These are phyloP conservation scores for Vidua chalybeata DNA, from an alignment of 2,113 vertebrate genomes.

Conservation along the genomic window DNA sequence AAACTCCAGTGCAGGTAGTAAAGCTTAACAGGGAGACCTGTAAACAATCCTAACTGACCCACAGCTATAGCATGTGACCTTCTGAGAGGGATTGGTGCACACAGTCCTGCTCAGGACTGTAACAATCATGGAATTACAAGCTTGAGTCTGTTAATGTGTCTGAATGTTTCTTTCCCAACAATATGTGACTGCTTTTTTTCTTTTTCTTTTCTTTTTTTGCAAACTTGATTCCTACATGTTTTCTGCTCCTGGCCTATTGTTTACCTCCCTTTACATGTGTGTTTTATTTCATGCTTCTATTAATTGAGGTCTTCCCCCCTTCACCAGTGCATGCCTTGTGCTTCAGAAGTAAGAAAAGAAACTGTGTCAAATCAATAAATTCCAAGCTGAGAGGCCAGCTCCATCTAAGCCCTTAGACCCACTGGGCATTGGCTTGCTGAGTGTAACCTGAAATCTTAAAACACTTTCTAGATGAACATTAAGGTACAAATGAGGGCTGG, in stretches of 20 bases:
- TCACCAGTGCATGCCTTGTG: neutral
- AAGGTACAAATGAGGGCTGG: constrained; percentile 59
- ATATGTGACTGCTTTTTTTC: fast-evolving
- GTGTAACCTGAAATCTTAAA: constrained; percentile 71
- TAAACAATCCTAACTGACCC: neutral
- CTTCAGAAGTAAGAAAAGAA: constrained; percentile 75
- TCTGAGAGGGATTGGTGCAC: neutral
- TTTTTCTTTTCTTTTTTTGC: too few species aligned
- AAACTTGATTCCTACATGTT: neutral
- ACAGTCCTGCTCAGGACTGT: neutral
- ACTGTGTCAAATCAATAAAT: constrained; percentile 73
- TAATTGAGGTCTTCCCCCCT: constrained; percentile 49
- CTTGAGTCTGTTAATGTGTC: neutral
- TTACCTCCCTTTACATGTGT: constrained; percentile 31
- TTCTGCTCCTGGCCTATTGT: neutral
- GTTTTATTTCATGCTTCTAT: constrained; percentile 70
- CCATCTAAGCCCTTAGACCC: constrained; percentile 53
- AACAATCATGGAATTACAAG: neutral
- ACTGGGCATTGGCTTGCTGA: constrained; percentile 60
- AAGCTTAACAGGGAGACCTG: neutral
- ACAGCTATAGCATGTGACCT: neutral
- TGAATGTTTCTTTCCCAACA: neutral
- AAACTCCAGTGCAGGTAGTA: neutral
- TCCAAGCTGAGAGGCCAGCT: constrained; percentile 54
- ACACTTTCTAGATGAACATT: constrained; percentile 59